Evolutionary conservation across 2,113 vertebrate species (phyloP), one percentile per base, ranked within the genome.

Genomic region (Tragelaphus buxtoni): DNA sequence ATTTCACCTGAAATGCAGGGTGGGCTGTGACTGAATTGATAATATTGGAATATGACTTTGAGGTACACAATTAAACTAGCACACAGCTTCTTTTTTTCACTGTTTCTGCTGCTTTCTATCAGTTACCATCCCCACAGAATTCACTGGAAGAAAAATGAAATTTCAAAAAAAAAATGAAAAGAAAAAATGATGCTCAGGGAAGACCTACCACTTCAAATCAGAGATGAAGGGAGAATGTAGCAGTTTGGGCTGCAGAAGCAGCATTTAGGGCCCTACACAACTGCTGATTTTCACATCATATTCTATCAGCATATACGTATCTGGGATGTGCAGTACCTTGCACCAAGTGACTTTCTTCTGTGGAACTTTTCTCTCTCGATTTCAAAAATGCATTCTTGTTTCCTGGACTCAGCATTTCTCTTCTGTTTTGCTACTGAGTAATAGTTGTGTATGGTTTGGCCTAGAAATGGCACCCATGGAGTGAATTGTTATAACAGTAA

Each of bases 1-100:
- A 98, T 98, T 98, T 98, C 98, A 97, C 97, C 47, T 95, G 35
- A 94, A 98, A 98, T 95, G 90, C 53, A 97, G 91, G 90, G 89
- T 35, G 96, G 55, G 88, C 51, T 96, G 80, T 83, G 91, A 95
- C 30, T 97, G 97, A 98, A 98, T 28, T 61, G 96, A 79, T 93
- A 97, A 96, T 94, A 94, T 35, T 80, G 76, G 47, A 96, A 91
- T 69, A 93, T 79, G 63, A 89, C 91, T 98, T 97, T 97, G 97
- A 98, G 95, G 96, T 96, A 97, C 47, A 96, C 92, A 95, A 65
- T 95, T 22, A 11, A 98, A 61, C 56, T 88, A 93, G 39, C 95
- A 88, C 81, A 90, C 13, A 55, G 35, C 32, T 97, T 94, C 91
- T 96, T 93, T 58, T 55, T 86, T 20, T 79, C 93, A 47, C 53